Conservation (phyloP, 1,140 invertebrate species). For the Drosophila orena region DNA sequence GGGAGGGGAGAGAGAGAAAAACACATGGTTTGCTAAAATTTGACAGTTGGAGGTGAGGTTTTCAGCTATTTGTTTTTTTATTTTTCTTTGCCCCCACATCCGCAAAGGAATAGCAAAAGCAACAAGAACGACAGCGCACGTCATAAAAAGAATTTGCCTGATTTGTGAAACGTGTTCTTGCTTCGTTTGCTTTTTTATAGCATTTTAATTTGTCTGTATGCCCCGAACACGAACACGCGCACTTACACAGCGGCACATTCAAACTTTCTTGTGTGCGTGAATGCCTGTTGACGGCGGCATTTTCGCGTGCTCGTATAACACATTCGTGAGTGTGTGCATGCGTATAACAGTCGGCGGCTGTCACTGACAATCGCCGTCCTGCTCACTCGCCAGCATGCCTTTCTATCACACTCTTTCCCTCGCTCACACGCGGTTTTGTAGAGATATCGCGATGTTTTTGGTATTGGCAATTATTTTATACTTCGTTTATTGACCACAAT, state of each 20-base stretch:
- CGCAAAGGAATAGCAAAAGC: constrained; percentile 42
- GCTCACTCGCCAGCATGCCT: constrained; percentile 8
- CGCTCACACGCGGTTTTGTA: constrained; percentile 31
- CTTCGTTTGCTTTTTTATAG: constrained; percentile 83
- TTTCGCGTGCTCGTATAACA: constrained; percentile 70
- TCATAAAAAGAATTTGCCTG: constrained; percentile 82
- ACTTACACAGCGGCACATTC: constrained; percentile 35
- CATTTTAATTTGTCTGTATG: constrained; percentile 82
- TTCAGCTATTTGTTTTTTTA: neutral
- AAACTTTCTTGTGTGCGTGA: constrained; percentile 18
- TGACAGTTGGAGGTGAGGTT: constrained; percentile 19
- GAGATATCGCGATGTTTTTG: constrained; percentile 20
- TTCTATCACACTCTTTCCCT: constrained; percentile 11
- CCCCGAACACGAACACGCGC: constrained; percentile 59
- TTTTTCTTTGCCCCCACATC: constrained; percentile 19
- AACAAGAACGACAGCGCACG: constrained; percentile 65
- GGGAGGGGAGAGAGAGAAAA: constrained; percentile 20
- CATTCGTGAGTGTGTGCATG: constrained; percentile 17
- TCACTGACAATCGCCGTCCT: constrained; percentile 47
- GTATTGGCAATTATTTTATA: neutral
- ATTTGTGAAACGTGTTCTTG: constrained; percentile 83
- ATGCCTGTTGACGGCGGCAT: constrained; percentile 53
- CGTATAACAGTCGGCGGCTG: constrained; percentile 64
- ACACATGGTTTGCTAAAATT: constrained; percentile 46
- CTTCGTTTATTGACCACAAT: no score